Percentiles rank a stretch among this genome's conserved stretches.
Evolutionary conservation across 2,113 vertebrate genomes (phyloP).

Genomic region (Trogon surrucura): DNA sequence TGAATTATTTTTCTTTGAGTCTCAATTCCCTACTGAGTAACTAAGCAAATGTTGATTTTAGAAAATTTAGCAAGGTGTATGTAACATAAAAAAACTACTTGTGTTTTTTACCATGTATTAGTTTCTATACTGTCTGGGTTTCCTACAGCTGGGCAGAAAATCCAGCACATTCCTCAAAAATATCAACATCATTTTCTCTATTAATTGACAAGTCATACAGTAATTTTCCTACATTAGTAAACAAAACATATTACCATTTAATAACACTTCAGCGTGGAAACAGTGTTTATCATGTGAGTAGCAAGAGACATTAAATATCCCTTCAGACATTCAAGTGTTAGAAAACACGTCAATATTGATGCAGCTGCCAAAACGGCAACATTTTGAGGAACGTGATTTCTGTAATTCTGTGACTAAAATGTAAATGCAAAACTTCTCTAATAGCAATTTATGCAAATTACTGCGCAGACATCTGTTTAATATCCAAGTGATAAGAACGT

Average conservation of each 20-base stretch:
- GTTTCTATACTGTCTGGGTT: not conserved
- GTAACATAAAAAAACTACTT: not conserved
- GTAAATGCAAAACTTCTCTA: constrained; percentile 8
- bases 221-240: not conserved
- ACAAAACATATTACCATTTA: not conserved
- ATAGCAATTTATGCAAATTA: constrained; percentile 22
- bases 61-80: not conserved
- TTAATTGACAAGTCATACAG: not conserved
- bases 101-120: not conserved
- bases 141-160: not conserved
- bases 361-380: constrained; percentile 20
- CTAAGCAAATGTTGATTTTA: not conserved
- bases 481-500: not conserved
- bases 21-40: not conserved
- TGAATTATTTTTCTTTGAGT: not conserved
- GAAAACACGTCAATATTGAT: constrained; percentile 22
- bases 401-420: constrained; percentile 13
- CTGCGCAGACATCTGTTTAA: constrained; percentile 13
- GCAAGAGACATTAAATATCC: not conserved
- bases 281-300: not conserved
- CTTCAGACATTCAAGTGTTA: not conserved
- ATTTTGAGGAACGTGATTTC: not conserved
- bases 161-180: not conserved
- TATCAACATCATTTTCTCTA: not conserved
- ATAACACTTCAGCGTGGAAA: not conserved